These are phyloP conservation scores for Bryconaethiops microstoma DNA, from an alignment of 2,797 vertebrate genomes.

Conservation along the genomic window DNA sequence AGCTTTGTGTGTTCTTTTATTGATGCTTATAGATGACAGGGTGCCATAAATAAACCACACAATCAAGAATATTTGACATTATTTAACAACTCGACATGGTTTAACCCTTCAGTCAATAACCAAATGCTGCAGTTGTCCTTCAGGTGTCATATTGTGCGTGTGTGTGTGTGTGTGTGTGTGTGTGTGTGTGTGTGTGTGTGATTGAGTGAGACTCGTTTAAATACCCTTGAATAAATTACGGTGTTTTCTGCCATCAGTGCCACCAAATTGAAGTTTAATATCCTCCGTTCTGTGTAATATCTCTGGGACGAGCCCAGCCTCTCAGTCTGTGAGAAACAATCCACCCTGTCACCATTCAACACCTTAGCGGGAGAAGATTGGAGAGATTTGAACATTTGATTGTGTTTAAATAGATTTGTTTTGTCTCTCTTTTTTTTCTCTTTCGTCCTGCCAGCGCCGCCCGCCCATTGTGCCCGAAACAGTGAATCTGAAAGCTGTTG, in stretches of 20 bases:
- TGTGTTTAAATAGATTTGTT: constrained; percentile 76
- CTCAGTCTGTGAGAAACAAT: constrained; percentile 70
- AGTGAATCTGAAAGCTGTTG: constrained; percentile 61
- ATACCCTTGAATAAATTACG: constrained; percentile 28
- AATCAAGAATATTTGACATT: no score
- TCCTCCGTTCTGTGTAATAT: constrained; percentile 19
- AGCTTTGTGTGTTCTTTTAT: no score
- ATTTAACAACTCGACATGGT: no score
- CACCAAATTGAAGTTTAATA: constrained; percentile 35
- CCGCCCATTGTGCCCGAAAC: constrained; percentile 64
- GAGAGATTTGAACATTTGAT: constrained; percentile 72
- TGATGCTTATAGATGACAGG: no score
- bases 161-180: no score
- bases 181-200: not conserved
- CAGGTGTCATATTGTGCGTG: no score
- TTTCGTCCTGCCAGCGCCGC: not conserved
- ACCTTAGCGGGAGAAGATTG: constrained; percentile 74
- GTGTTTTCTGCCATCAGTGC: constrained; percentile 10
- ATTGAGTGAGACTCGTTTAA: not conserved
- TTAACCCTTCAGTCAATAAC: no score
- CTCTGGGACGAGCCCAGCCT: constrained; percentile 53
- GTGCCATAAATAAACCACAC: no score
- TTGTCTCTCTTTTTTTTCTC: constrained; percentile 8
- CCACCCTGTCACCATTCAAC: constrained; percentile 70
- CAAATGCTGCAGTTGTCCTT: no score